phyloP scores from a whole-genome alignment of 2,113 vertebrate species.

The Oncorhynchus gorbuscha region DNA sequence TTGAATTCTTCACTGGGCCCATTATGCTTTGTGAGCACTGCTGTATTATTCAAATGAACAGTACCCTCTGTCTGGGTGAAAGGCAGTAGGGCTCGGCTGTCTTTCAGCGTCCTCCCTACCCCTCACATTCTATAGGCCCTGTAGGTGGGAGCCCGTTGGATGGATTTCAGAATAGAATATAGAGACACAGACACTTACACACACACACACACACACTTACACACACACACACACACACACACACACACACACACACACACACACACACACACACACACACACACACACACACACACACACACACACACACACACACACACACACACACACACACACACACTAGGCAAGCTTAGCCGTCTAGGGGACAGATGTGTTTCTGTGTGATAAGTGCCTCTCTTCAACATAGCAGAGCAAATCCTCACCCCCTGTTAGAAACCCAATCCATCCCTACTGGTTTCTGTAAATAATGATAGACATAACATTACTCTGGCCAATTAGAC shows the following conservation, averaged over 20 bases:
- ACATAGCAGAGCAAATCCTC: slow-evolving; percentile 21
- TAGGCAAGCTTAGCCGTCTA: slow-evolving; percentile 57
- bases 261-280: too few relatives aligned
- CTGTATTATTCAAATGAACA: slow-evolving; percentile 73
- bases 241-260: too few relatives aligned
- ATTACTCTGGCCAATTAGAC: neutral
- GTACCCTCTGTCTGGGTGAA: slow-evolving; percentile 56
- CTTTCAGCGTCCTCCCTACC: slow-evolving; percentile 51
- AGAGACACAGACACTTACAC: neutral
- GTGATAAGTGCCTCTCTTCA: slow-evolving; percentile 64
- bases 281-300: neutral
- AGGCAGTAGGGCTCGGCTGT: slow-evolving; percentile 47
- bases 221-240: too few relatives aligned
- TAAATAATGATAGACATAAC: neutral
- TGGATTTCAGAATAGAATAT: slow-evolving; percentile 6
- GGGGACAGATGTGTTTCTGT: slow-evolving; percentile 62
- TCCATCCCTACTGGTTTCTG: neutral
- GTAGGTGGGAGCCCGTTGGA: slow-evolving; percentile 14
- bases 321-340: slow-evolving; percentile 23
- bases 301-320: slow-evolving; percentile 19
- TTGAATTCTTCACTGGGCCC: slow-evolving; percentile 70
- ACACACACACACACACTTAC: too few relatives aligned
- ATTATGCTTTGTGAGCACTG: slow-evolving; percentile 66
- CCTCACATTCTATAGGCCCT: slow-evolving; percentile 50
- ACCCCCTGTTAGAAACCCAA: slow-evolving; percentile 10